Evolutionary conservation across 2,113 vertebrate genomes (phyloP).

Genomic region (Sebastes schlegelii): DNA sequence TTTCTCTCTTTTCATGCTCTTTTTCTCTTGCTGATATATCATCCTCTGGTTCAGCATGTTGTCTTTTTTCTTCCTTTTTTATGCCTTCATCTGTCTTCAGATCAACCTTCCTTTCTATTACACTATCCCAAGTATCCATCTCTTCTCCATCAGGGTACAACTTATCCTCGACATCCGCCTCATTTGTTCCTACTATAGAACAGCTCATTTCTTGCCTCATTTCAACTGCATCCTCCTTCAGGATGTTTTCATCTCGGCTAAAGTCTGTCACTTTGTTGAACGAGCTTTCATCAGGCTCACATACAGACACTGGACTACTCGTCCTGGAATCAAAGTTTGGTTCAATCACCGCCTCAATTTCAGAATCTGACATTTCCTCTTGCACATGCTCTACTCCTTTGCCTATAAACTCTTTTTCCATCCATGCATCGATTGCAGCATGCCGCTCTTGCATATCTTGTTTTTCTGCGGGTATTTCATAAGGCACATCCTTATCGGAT

Average conservation of each 20-base stretch:
- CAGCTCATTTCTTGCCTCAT: not conserved
- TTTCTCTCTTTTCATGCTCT: slow-evolving; percentile 22
- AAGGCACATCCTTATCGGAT: not conserved
- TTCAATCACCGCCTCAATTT: slow-evolving; percentile 53
- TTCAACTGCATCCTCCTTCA: slow-evolving; percentile 8
- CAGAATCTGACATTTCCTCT: slow-evolving; percentile 55
- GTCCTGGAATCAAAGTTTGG: slow-evolving; percentile 48
- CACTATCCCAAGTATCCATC: slow-evolving; percentile 77
- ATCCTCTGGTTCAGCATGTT: slow-evolving; percentile 71
- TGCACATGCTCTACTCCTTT: not conserved
- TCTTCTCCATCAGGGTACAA: slow-evolving; percentile 76
- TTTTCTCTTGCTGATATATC: slow-evolving; percentile 64
- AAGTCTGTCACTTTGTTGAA: slow-evolving; percentile 22
- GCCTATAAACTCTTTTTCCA: not conserved
- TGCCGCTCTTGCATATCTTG: slow-evolving; percentile 3
- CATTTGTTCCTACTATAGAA: not conserved
- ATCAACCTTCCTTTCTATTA: slow-evolving; percentile 61
- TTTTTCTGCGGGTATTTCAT: slow-evolving; percentile 21
- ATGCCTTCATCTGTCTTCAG: slow-evolving; percentile 17
- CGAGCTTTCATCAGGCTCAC: slow-evolving; percentile 17
- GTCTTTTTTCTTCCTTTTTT: slow-evolving; percentile 25
- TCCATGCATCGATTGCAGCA: slow-evolving; percentile 8
- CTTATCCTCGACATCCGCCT: slow-evolving; percentile 54
- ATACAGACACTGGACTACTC: slow-evolving; percentile 48
- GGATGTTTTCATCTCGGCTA: slow-evolving; percentile 13